Evolutionary conservation across 2,113 vertebrate genomes (phyloP).

Genomic region (Garra rufa): DNA sequence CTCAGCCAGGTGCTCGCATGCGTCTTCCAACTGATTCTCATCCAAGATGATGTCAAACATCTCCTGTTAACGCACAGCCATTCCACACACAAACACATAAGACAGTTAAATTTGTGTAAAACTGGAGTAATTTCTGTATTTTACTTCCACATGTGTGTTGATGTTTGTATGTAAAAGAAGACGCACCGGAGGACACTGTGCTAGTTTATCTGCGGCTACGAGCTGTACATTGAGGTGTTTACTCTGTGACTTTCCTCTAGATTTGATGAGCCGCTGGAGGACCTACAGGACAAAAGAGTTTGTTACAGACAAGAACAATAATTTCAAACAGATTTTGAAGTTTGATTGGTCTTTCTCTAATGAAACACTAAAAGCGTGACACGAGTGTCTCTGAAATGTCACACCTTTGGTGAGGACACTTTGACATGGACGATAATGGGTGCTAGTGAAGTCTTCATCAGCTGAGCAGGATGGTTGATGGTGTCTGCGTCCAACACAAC

Average conservation of each 20-base stretch:
- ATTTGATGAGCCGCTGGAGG: constrained; percentile 93
- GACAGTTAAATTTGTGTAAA: not conserved
- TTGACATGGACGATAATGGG: constrained; percentile 98
- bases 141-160: not conserved
- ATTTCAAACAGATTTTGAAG: not conserved
- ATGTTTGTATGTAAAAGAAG: not conserved
- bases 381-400: not conserved
- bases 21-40: constrained; percentile 93
- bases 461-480: constrained; percentile 95
- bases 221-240: constrained; percentile 99
- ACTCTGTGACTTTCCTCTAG: constrained; percentile 94
- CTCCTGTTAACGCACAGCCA: constrained; percentile 74
- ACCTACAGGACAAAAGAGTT: constrained; percentile 76
- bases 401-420: constrained; percentile 94
- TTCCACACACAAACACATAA: not conserved
- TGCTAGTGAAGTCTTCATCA: constrained; percentile 93
- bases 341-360: constrained; percentile 5
- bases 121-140: not conserved
- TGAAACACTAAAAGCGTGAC: not conserved
- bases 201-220: constrained; percentile 94
- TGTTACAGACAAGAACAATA: not conserved
- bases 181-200: constrained; percentile 92
- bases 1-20: constrained; percentile 90
- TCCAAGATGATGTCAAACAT: constrained; percentile 98
- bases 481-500: constrained; percentile 95